These are phyloP conservation scores for Melanaphis sacchari DNA, from an alignment of 1,140 invertebrate species.

Conservation along the genomic window DNA sequence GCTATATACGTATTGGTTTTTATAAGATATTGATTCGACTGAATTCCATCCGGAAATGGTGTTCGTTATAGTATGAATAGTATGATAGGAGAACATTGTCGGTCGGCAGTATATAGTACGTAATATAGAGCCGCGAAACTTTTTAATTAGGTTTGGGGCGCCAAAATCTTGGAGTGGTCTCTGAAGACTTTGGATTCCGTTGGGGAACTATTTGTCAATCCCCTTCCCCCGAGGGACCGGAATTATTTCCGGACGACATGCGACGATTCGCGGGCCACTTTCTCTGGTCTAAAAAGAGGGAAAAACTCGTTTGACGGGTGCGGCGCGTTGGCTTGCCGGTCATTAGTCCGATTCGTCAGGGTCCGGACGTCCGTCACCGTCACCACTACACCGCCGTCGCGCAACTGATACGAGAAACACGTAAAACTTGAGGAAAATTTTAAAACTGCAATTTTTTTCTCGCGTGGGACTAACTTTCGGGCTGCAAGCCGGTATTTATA, in stretches of 20 bases:
- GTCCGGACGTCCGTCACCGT: constrained; percentile 17
- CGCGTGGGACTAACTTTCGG: neutral
- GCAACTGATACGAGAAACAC: neutral
- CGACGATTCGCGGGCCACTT: neutral
- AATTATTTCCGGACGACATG: neutral
- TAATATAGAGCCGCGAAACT: neutral
- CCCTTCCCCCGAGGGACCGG: neutral
- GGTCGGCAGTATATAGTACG: neutral
- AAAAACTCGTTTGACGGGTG: neutral
- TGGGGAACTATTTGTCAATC: constrained; percentile 22
- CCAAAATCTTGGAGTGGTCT: neutral
- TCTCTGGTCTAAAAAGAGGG: neutral
- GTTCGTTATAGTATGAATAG: neutral
- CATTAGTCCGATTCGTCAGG: constrained; percentile 46
- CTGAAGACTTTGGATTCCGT: neutral
- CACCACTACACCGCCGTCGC: neutral
- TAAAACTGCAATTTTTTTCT: constrained; percentile 8
- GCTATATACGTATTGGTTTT: neutral
- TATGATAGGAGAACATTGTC: neutral
- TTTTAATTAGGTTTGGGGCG: constrained; percentile 46
- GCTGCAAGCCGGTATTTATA: neutral
- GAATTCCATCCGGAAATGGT: neutral
- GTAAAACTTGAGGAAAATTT: constrained; percentile 10
- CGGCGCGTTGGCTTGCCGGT: neutral
- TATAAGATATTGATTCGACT: neutral